Conservation (phyloP, 1,140 invertebrate species). For the Rhagoletis zephyria region DNA sequence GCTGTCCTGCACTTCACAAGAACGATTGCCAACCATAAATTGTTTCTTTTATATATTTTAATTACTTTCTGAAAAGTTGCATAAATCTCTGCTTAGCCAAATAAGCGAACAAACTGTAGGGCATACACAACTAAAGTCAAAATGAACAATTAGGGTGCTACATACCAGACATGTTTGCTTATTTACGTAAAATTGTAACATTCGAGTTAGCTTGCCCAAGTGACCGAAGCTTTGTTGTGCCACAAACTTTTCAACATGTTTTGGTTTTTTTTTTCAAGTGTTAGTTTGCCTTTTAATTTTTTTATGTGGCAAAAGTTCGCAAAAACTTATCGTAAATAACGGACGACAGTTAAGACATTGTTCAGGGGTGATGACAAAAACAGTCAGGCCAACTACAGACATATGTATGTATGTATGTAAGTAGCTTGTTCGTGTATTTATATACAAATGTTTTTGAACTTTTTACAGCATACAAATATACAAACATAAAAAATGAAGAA, state of each 20-base stretch:
- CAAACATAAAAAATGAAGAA: too few relatives aligned
- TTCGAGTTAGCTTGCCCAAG: not conserved
- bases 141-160: not conserved
- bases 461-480: too few relatives aligned
- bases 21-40: too few relatives aligned
- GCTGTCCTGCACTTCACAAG: too few relatives aligned
- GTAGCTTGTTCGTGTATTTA: too few relatives aligned
- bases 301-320: slow-evolving; percentile 16
- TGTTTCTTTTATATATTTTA: too few relatives aligned
- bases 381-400: not conserved
- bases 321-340: slow-evolving; percentile 39
- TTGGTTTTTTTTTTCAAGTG: not conserved
- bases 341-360: slow-evolving; percentile 31
- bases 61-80: too few relatives aligned
- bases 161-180: not conserved
- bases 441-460: too few relatives aligned
- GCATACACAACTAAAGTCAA: too few relatives aligned
- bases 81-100: too few relatives aligned
- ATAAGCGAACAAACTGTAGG: too few relatives aligned
- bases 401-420: slow-evolving; percentile 1
- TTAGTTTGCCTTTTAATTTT: not conserved
- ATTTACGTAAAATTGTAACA: not conserved
- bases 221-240: slow-evolving; percentile 9
- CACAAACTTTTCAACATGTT: not conserved
- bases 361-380: slow-evolving; percentile 26